These are phyloP conservation scores for Coenonympha glycerion DNA, from an alignment of 2,888 invertebrate genomes.

Conservation along the genomic window DNA sequence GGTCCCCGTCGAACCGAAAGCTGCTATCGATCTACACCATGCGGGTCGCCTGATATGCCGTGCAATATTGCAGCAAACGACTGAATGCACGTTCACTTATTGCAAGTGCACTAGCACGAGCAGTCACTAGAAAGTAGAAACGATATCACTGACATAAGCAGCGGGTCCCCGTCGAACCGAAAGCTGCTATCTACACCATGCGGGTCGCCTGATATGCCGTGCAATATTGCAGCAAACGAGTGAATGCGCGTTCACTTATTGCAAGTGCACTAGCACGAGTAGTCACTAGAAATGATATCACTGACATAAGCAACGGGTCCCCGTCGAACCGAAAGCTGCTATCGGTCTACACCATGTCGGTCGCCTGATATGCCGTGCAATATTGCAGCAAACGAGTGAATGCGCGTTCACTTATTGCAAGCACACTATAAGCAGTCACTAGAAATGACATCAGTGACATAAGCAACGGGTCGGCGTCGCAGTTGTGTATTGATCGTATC, in stretches of 20 bases:
- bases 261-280: conserved; percentile 14
- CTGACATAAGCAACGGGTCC: conserved; percentile 17
- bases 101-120: conserved; percentile 14
- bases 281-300: conserved; percentile 13
- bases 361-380: conserved; percentile 48
- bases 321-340: conserved; percentile 7
- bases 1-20: conserved; percentile 1
- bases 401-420: conserved; percentile 29
- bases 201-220: conserved; percentile 49
- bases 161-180: conserved; percentile 2
- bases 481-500: too few relatives aligned
- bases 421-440: conserved; percentile 11
- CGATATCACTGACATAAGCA: conserved; percentile 21
- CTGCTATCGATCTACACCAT: conserved; percentile 35
- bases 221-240: conserved; percentile 44
- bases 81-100: conserved; percentile 29
- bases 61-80: conserved; percentile 45
- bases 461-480: conserved; percentile 8
- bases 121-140: conserved; percentile 34
- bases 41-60: conserved; percentile 51
- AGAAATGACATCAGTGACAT: conserved; percentile 39
- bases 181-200: conserved; percentile 37
- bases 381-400: conserved; percentile 39
- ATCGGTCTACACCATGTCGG: conserved; percentile 44
- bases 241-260: conserved; percentile 29